These are phyloP conservation scores for Conus betulinus DNA, from an alignment of 1,140 invertebrate species.

Conservation along the genomic window DNA sequence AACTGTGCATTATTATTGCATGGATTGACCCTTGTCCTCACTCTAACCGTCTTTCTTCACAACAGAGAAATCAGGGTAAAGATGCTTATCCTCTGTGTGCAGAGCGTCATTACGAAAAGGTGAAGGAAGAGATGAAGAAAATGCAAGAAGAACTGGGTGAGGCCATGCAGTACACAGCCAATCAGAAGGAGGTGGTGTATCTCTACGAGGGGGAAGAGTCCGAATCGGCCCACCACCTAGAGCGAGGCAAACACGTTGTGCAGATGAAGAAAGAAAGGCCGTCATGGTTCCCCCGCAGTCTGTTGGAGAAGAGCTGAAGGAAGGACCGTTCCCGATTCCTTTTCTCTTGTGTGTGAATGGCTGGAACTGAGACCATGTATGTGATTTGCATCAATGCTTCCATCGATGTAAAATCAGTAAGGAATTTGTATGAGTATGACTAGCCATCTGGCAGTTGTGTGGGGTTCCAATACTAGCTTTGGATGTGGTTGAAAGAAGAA, in stretches of 20 bases:
- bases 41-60: background rate
- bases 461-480: no score
- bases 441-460: no score
- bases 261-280: slow-evolving; percentile 86
- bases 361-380: no score
- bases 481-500: no score
- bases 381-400: no score
- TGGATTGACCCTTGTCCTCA: background rate
- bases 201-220: slow-evolving; percentile 87
- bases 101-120: slow-evolving; percentile 86
- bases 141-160: slow-evolving; percentile 86
- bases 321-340: background rate
- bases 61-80: background rate
- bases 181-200: slow-evolving; percentile 89
- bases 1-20: no score
- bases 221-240: slow-evolving; percentile 73
- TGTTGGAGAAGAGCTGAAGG: slow-evolving; percentile 77
- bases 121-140: slow-evolving; percentile 85
- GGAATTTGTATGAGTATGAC: no score
- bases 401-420: no score
- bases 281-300: slow-evolving; percentile 87
- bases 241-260: slow-evolving; percentile 81
- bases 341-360: background rate
- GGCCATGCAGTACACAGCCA: slow-evolving; percentile 81
- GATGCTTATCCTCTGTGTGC: slow-evolving; percentile 72